Conservation (phyloP, 2,113 vertebrate species). For the Monopterus albus region DNA sequence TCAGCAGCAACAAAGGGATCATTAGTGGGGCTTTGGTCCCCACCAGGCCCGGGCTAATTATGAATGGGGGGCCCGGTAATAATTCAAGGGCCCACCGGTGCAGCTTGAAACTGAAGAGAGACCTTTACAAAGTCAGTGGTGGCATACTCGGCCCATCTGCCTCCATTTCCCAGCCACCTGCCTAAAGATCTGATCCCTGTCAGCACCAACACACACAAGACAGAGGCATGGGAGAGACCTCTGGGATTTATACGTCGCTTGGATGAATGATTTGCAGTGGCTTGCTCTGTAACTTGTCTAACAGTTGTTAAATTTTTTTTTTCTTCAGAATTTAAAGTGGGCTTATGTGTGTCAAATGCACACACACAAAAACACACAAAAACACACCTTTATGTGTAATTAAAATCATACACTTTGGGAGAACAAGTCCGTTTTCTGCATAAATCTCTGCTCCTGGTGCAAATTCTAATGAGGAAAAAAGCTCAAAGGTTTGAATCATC, state of each 20-base stretch:
- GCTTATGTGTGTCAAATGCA: background rate
- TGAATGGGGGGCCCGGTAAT: conserved; percentile 80
- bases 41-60: conserved; percentile 83
- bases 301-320: conserved; percentile 43
- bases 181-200: conserved; percentile 77
- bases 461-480: conserved; percentile 1
- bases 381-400: background rate
- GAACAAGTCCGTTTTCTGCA: background rate
- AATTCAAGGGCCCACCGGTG: conserved; percentile 82
- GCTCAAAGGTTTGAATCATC: no score
- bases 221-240: conserved; percentile 66
- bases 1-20: conserved; percentile 83
- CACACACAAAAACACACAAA: background rate
- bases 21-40: conserved; percentile 84
- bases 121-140: conserved; percentile 76
- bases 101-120: conserved; percentile 78
- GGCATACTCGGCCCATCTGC: conserved; percentile 76
- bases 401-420: background rate
- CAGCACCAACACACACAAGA: conserved; percentile 66
- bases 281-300: conserved; percentile 42
- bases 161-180: conserved; percentile 77
- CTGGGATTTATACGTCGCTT: conserved; percentile 68
- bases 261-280: conserved; percentile 64
- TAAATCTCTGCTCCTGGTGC: background rate
- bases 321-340: background rate